A percentile compares a stretch with the other conserved stretches of the same genome.
These are phyloP conservation scores for Amphipyra berbera DNA, from an alignment of 2,888 invertebrate genomes.

Conservation along the genomic window DNA sequence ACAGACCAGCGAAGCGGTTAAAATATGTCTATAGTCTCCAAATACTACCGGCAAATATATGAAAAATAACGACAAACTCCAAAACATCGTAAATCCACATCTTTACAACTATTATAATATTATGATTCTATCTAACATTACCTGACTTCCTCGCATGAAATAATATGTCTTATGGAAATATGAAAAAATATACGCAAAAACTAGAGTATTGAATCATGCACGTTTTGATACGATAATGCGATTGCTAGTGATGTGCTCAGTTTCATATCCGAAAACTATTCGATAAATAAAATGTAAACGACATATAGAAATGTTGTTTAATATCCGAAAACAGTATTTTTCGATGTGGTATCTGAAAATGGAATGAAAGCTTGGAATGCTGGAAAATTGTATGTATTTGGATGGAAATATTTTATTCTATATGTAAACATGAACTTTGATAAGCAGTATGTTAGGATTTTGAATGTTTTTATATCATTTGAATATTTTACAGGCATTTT, in stretches of 20 bases:
- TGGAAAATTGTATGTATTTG: slow-evolving; percentile 2
- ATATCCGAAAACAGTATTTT: slow-evolving; percentile 48
- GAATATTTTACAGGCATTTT: too few relatives aligned
- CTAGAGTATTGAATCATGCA: slow-evolving; percentile 21
- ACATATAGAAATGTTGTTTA: slow-evolving; percentile 15
- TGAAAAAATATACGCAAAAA: slow-evolving; percentile 1
- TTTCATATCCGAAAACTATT: slow-evolving; percentile 41
- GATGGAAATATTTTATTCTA: background rate
- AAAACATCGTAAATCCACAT: background rate
- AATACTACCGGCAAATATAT: too few relatives aligned
- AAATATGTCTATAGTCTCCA: too few relatives aligned
- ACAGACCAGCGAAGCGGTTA: too few relatives aligned
- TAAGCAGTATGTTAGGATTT: too few relatives aligned
- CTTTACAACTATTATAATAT: slow-evolving; percentile 23
- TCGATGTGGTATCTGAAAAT: slow-evolving; percentile 16
- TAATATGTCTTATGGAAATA: slow-evolving; percentile 7
- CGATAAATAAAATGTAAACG: slow-evolving; percentile 20
- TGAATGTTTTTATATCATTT: too few relatives aligned
- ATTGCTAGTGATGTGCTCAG: slow-evolving; percentile 34
- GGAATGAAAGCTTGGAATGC: slow-evolving; percentile 12
- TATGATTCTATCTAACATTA: background rate
- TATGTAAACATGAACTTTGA: too few relatives aligned
- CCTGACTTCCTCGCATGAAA: slow-evolving; percentile 7
- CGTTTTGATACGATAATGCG: slow-evolving; percentile 22
- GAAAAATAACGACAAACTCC: too few relatives aligned